Evolutionary conservation across 2,797 vertebrate genomes (phyloP), one percentile per base, ranked within the genome.

Genomic region (Sternarchorhynchus goeldii): DNA sequence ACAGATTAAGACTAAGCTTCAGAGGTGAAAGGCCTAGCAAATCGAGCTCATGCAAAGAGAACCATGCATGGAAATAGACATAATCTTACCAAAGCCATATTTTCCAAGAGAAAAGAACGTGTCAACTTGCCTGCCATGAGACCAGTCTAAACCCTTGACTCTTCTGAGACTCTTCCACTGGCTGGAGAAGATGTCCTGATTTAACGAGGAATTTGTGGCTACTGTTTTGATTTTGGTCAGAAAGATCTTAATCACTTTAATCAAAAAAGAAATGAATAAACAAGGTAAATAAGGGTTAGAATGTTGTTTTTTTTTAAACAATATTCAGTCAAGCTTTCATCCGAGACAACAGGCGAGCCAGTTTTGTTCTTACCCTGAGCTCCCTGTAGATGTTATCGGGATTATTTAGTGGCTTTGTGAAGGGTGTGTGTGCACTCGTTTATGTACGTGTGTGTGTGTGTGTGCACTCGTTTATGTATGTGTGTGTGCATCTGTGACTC

Each of bases 31-130:
- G 91, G 91, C 91, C 92, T 92, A 89, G 90, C 88, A 78, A 92
- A 92, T 89, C 80, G 87, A 91, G 88, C 86, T 86, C 85, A 83
- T 83, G 88, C 89, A 88, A 86, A 89, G 86, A 83, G 83, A 86
- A 88, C 85, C 72, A 84, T 81, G 89, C 86, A 92, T 88, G 88
- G 90, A 92, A 93, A 91, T 89, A 91, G 88, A 92, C 88, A 88
- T 92, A 93, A 93, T 93, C 91, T 92, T 88, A 92, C 84, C 87
- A 90, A 90, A 92, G 88, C 88, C 90, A 91, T 89, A 92, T 92
- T 92, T 91, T 83, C 81, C 80, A 75, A 81, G 85, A 89, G 88
- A 91, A 90, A 91, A 85, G 85, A 90, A 88, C 82, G 84, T 91
- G 90, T 91, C 86, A 83, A 84, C 86, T 84, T 78, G 25, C 81